Evolutionary conservation across 2,797 vertebrate genomes (phyloP).

Genomic region (Alfaro cultratus): DNA sequence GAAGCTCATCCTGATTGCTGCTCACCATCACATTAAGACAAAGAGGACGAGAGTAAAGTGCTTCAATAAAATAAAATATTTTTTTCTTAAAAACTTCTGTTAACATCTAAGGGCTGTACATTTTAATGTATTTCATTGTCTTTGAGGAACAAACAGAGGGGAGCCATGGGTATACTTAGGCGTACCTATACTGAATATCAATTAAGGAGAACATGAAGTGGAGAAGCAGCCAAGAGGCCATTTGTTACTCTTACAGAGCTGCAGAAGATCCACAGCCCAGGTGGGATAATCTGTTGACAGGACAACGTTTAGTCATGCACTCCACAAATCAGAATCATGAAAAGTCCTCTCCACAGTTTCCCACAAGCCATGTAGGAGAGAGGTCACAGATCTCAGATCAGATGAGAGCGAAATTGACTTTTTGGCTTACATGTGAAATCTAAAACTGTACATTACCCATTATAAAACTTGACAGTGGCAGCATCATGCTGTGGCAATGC

Average conservation of each 20-base stretch:
- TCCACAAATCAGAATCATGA: neutral
- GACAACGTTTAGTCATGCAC: neutral
- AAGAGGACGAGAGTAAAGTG: conserved; percentile 31
- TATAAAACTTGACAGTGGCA: neutral
- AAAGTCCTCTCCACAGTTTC: neutral
- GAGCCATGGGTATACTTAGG: conserved; percentile 33
- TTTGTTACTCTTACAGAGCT: neutral
- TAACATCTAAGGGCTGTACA: neutral
- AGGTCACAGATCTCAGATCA: neutral
- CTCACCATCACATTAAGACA: conserved; percentile 59
- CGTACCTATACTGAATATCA: neutral
- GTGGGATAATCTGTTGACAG: neutral
- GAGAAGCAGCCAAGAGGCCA: neutral
- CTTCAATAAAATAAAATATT: conserved; percentile 40
- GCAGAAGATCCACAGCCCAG: neutral
- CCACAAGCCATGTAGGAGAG: neutral
- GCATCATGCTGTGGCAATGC: neutral
- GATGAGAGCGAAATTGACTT: neutral
- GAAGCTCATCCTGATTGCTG: conserved; percentile 53
- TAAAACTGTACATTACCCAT: neutral
- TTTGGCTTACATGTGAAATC: neutral
- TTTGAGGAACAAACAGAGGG: conserved; percentile 34
- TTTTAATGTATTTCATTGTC: conserved; percentile 18
- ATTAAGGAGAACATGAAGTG: neutral
- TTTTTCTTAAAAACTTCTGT: neutral